Percentiles rank a stretch among this genome's conserved stretches.
Evolutionary conservation across 2,797 vertebrate species (phyloP).

Genomic region (Chelon auratus): DNA sequence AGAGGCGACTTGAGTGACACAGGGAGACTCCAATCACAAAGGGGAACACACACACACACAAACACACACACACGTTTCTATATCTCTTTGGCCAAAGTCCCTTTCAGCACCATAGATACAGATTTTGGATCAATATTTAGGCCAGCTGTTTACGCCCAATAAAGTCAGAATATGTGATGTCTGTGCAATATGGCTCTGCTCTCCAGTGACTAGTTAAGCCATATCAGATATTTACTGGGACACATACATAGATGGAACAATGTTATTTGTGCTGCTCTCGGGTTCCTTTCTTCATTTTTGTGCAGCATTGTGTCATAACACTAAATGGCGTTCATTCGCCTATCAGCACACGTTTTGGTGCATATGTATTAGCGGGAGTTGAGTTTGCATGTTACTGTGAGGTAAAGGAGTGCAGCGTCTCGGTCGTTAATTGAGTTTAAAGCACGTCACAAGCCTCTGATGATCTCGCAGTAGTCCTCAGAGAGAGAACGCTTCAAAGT

Average conservation of each 20-base stretch:
- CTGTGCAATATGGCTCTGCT: neutral
- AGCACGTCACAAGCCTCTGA: slow-evolving; percentile 7
- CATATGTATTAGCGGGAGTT: neutral
- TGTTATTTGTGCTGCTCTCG: neutral
- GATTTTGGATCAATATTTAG: neutral
- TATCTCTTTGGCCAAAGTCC: neutral
- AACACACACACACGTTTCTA: too few relatives aligned
- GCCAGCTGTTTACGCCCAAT: neutral
- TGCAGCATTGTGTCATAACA: slow-evolving; percentile 23
- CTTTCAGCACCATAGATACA: slow-evolving; percentile 4
- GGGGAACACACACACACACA: neutral
- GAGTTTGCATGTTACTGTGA: neutral
- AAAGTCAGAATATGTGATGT: neutral
- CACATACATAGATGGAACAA: neutral
- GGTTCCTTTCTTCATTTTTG: neutral
- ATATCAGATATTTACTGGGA: neutral
- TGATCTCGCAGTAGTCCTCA: slow-evolving; percentile 5
- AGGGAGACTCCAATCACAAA: slow-evolving; percentile 61
- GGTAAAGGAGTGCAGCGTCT: slow-evolving; percentile 19
- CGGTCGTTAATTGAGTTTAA: slow-evolving; percentile 20
- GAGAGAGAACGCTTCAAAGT: slow-evolving; percentile 25
- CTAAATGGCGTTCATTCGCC: neutral
- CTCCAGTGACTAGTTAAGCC: neutral
- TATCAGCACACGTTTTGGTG: neutral
- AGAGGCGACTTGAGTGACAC: slow-evolving; percentile 64